Evolutionary conservation across 2,797 vertebrate genomes (phyloP), one percentile per base, ranked within the genome.

Genomic region (Enteromius thamalakanensis): DNA sequence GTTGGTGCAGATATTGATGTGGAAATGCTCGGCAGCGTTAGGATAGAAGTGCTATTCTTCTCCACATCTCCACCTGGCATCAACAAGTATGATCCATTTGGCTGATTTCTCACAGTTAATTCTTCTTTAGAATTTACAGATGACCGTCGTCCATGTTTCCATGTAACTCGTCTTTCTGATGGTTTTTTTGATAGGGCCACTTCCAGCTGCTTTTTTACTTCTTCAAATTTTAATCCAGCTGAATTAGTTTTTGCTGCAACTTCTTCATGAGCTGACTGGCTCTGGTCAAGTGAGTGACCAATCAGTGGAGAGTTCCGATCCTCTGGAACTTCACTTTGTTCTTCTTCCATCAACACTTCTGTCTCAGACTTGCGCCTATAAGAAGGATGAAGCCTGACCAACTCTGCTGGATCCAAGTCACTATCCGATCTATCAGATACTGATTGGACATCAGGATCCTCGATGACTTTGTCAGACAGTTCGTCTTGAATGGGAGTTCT

Each of bases 31-130:
- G 88, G 71, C 29, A 45, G 67, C 89, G 79, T 9, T 87, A 70
- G 15, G 23, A 85, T 37, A 89, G 89, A 60, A 93, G 91, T 26
- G 79, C 91, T 90, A 47, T 93, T 87, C 76, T 91, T 64, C 26
- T 72, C 93, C 76, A 91, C 90, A 80, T 93, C 89, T 72, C 70
- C 89, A 19, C 81, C 87, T 1, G 85, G 2, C 14, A 92, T 85
- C 64, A 88, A 26, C 29, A 15, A 17, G 37, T 87, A 84, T 19
- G 29, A 34, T 75, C 68, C 79, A n/a, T 72, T 83, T 58, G 78
- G 68, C 49, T 88, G 89, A 42, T 60, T 53, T 80, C 74, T 80
- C 17, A 85, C 42, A 65, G 19, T 64, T 76, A 72, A 23, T 64
- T 62, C 42, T 34, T 21, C 68, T 6, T 77, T 62, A 17, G 80